Evolutionary conservation across 2,797 vertebrate species (phyloP), one percentile per base, ranked within the genome.

Genomic region (Poliocrania exsul): DNA sequence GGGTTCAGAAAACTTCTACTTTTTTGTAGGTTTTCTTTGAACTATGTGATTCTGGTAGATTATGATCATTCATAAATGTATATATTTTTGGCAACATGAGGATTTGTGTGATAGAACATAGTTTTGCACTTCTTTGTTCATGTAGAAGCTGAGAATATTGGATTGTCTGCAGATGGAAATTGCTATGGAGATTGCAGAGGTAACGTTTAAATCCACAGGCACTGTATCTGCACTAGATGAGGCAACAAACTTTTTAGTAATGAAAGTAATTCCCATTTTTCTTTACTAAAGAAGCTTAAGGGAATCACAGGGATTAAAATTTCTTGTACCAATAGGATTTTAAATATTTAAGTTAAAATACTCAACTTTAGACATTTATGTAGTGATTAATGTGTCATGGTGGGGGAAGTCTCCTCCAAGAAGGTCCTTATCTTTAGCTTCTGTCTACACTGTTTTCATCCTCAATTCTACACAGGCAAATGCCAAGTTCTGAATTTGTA

Each of bases 401-500:
- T 10, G 47, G 7, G 5, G 11, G 50, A 14, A 13, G 3, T 26
- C 38, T 81, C 19, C 10, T 78, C 15, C 13, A 61, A 61, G 60
- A 79, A 89, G 57, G 25, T 74, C 12, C 37, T 66, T 81, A 37
- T 42, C 51, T 80, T 49, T 57, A 24, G 8, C 29, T 73, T 86
- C 47, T 62, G 25, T 50, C 25, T 67, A 16, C 11, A 4, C 19
- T 72, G 18, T 81, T 95, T 90, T 69, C 25, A 49, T 86, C 61
- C 81, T 49, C 18, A 51, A 38, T 65, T 91, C 31, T 77, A 56
- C 18, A 26, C 37, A 35, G 44, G n/a, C 3, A 0, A 93, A 49
- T 88, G 62, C 54, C 49, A 65, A 77, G 71, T 85, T 94, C 65
- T 85, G 60, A 91, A 89, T 71, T 47, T 5, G 24, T 93, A 74